These are phyloP conservation scores for Agapetus fuscipes DNA, from an alignment of 2,888 invertebrate genomes.

Conservation along the genomic window DNA sequence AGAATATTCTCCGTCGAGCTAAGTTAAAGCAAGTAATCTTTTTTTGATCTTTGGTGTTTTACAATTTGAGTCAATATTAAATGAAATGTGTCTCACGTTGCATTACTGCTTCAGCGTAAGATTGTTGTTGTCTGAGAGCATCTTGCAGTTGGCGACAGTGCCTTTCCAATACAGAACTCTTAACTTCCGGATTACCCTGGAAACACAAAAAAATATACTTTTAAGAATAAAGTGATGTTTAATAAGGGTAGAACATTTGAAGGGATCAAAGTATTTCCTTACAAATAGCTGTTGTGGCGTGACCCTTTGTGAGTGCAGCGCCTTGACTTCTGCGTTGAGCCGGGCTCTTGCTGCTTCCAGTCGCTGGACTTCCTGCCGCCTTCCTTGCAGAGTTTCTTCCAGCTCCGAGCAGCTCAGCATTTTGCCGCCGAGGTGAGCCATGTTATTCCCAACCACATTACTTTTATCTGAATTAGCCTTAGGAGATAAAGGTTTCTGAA, in stretches of 20 bases:
- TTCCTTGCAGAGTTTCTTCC: slow-evolving; percentile 19
- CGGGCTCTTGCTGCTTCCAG: slow-evolving; percentile 7
- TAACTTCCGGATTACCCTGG: background rate
- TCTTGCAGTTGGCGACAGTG: slow-evolving; percentile 52
- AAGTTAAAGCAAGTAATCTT: no score
- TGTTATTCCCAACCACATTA: background rate
- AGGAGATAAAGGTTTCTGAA: slow-evolving; percentile 14
- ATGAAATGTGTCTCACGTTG: no score
- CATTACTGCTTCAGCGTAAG: slow-evolving; percentile 51
- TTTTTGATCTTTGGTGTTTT: no score
- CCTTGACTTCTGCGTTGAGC: slow-evolving; percentile 10
- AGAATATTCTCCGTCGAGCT: no score
- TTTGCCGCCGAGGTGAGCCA: slow-evolving; percentile 11
- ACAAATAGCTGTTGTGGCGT: slow-evolving; percentile 12
- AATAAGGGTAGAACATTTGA: no score
- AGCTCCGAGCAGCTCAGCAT: slow-evolving; percentile 23
- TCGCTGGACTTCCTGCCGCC: slow-evolving; percentile 8
- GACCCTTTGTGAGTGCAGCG: slow-evolving; percentile 5
- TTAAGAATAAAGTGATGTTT: background rate
- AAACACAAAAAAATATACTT: background rate
- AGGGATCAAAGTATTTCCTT: no score
- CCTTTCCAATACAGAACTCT: slow-evolving; percentile 41
- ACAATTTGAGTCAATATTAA: no score
- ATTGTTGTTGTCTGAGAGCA: slow-evolving; percentile 53
- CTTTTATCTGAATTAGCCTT: slow-evolving; percentile 4